These are phyloP conservation scores for Sterrhoptilus dennistouni DNA, from an alignment of 2,113 vertebrate species.

Conservation along the genomic window DNA sequence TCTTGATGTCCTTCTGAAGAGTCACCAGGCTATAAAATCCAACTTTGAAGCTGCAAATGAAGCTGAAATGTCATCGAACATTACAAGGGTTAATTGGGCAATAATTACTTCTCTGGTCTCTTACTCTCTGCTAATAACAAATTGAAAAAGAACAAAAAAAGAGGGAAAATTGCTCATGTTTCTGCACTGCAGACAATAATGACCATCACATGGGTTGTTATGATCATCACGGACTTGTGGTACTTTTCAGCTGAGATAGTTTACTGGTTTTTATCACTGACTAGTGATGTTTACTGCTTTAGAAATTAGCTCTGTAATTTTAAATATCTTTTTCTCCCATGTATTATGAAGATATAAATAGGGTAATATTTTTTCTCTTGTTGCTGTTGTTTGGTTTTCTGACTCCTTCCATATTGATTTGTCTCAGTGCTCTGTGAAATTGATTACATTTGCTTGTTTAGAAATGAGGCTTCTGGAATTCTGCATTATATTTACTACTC, in stretches of 20 bases:
- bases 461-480: conserved; percentile 37
- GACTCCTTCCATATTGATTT: conserved; percentile 51
- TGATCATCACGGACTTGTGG: neutral
- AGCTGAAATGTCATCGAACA: neutral
- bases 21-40: neutral
- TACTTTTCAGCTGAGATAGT: conserved; percentile 10
- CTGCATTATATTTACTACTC: conserved; percentile 19
- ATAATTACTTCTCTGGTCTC: neutral
- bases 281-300: neutral
- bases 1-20: neutral
- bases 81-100: neutral
- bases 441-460: conserved; percentile 44
- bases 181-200: neutral
- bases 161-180: neutral
- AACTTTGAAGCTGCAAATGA: neutral
- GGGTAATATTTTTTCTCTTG: neutral
- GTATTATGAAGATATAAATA: neutral
- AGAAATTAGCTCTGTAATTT: conserved; percentile 35
- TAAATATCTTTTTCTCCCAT: conserved; percentile 1
- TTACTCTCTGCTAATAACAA: neutral
- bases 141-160: neutral
- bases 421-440: conserved; percentile 36
- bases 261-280: conserved; percentile 28
- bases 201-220: neutral
- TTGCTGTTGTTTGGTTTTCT: conserved; percentile 44